These are phyloP conservation scores for Labia minor DNA, from an alignment of 2,888 invertebrate genomes.

Conservation along the genomic window DNA sequence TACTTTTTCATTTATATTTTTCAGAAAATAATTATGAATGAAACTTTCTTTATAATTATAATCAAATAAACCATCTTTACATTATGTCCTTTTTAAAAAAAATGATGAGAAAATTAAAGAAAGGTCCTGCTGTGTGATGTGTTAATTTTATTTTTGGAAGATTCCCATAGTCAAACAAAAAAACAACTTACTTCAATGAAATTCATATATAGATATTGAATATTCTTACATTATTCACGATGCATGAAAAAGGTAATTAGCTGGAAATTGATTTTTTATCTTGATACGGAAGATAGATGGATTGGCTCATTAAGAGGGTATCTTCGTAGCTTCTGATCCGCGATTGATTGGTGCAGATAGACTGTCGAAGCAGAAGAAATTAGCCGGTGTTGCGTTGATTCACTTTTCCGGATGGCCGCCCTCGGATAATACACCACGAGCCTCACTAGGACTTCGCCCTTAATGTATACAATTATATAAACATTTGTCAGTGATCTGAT, in stretches of 20 bases:
- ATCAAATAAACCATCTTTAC: too few relatives aligned
- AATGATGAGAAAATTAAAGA: too few relatives aligned
- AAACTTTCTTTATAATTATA: too few relatives aligned
- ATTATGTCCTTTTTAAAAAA: too few relatives aligned
- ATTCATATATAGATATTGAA: background rate
- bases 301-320: background rate
- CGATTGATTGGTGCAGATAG: background rate
- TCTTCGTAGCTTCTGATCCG: background rate
- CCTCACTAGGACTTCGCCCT: too few relatives aligned
- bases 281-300: background rate
- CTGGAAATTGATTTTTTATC: background rate
- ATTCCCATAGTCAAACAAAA: background rate
- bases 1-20: too few relatives aligned
- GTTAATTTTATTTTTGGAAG: background rate
- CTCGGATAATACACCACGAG: background rate
- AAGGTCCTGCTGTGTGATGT: background rate
- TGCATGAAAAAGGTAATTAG: constrained; percentile 13
- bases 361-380: constrained; percentile 13
- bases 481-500: too few relatives aligned
- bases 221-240: background rate
- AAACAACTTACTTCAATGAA: background rate
- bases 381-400: constrained; percentile 13
- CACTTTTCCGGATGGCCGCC: constrained; percentile 13
- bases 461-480: too few relatives aligned
- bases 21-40: too few relatives aligned